Base-by-base conservation (phyloP, 2,888 invertebrate genomes). In the Cephus pygmeus region DNA sequence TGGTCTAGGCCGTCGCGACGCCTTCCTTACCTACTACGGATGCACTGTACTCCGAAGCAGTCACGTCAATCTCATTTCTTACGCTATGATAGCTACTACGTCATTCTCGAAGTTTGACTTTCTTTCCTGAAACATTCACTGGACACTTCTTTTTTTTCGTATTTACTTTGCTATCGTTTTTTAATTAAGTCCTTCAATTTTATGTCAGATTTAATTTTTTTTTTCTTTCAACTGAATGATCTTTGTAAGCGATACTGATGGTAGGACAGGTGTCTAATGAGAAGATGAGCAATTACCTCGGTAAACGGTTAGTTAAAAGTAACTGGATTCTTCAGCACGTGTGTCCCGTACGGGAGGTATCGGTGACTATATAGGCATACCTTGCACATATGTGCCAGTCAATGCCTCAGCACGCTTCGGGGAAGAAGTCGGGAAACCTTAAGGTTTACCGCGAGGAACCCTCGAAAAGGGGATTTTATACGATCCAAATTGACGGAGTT, bases 1-100 rank as follows among this genome's bases (percentile, higher is more conserved):
- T 83, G 83, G 82, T 83, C 83, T 34, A 30, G 82, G 83, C 79
- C 84, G 81, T 83, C 85, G 81, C 83, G 81, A 85, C 85, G 85
- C 85, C 81, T 85, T 84, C 85, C 81, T 85, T 83, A 23, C 80
- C 83, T 81, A 83, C 83, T 83, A 81, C 35, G 68, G 73, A 36
- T 36, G 71, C 76, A 40, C 68, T 73, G 40, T 69, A 35, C 34
- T 75, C 69, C 31, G 34, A 74, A 40, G 35, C 36, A 36, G 12
- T 76, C 79, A 15, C 71, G 40, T 79, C 36, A 77, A 74, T 40
- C 71, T 11, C 30, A 31, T 71, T 12, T 23, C 31, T 34, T 34
- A 56, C 56, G 23, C 56, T 23, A 56, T 2, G 9, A 9, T 23
- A 9, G 56, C 23, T 56, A 34, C 34, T 11, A 56, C 23, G 15